Evolutionary conservation across 2,888 invertebrate genomes (phyloP), one percentile per base, ranked within the genome.

Genomic region (Homarus gammarus): DNA sequence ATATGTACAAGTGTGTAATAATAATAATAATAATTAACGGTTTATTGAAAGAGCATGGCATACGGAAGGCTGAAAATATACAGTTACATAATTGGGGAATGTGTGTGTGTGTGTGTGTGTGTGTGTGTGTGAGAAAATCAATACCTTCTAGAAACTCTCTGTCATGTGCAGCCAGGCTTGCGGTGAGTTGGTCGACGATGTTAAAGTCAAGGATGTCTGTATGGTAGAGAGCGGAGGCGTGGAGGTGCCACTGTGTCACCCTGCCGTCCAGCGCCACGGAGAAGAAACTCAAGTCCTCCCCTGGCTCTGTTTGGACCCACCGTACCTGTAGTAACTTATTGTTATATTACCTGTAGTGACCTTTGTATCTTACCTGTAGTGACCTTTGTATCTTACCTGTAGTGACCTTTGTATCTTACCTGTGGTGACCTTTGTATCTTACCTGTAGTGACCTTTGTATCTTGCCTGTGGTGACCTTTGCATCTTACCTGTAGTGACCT

Each of bases 251-350:
- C 93, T 97, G 97, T 92, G 97, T 97, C 92, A 99, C 97, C 93
- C 96, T 96, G 0, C 99, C 98, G 94, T 99, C 99, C 1, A 97
- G 96, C 0, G 98, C 97, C 38, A 98, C 96, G 0, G 98, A 98
- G 94, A 96, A 98, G 94, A 99, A 98, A 87, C 98, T 97, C 77
- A 98, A 95, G 93, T 98, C 98, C 15, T 98, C 98, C 93, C 99
- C 98, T 56, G 97, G 96, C 92, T 98, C 97, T 93, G 98, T 97
- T 3, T 96, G 96, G 12, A 97, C 97, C 99, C 99, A 99, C 93
- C 96, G 96, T 0, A 98, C 96, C 97, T 98, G 93, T 51, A n/a
- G n/a, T n/a, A n/a, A n/a, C n/a, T n/a, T n/a, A n/a, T n/a, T n/a
- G n/a, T n/a, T n/a, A n/a, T n/a, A n/a, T n/a, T n/a, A n/a, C n/a